phyloP scores from a whole-genome alignment of 2,888 invertebrate species.

The Gibbula magus region DNA sequence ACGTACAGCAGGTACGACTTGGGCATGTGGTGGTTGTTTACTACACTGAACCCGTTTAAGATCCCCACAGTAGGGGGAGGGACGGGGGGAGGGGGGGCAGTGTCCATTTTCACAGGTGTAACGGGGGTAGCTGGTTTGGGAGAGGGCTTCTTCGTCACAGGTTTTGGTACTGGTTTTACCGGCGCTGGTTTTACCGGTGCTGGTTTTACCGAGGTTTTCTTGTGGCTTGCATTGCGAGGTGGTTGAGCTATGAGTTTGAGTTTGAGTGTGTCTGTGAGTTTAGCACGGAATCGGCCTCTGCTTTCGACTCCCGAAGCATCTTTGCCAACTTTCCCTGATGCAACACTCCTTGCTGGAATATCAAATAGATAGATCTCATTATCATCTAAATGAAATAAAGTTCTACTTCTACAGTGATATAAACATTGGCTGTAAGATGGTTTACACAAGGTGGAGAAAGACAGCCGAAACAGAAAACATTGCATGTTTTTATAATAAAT shows the following conservation, averaged over 20 bases:
- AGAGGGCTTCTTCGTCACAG: not conserved
- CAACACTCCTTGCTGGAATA: not conserved
- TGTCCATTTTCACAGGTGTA: not conserved
- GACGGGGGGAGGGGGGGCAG: not conserved
- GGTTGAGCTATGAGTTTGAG: slow-evolving; percentile 11
- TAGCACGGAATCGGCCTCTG: not conserved
- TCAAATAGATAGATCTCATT: not conserved
- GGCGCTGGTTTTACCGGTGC: not conserved
- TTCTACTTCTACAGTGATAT: not conserved
- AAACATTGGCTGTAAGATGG: not conserved
- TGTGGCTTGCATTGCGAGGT: not conserved
- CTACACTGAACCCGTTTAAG: not conserved
- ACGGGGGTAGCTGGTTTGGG: not conserved
- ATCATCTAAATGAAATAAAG: too few relatives aligned
- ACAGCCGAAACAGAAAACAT: too few relatives aligned
- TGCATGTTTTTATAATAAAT: too few relatives aligned
- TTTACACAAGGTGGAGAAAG: not conserved
- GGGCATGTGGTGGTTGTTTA: slow-evolving; percentile 36
- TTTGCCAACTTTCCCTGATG: not conserved
- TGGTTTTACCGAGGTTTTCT: not conserved
- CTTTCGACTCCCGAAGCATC: not conserved
- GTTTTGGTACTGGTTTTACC: not conserved
- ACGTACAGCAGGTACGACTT: slow-evolving; percentile 66
- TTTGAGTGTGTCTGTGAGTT: slow-evolving; percentile 23
- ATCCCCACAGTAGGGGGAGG: not conserved